Evolutionary conservation across 2,888 invertebrate genomes (phyloP).

Genomic region (Chesias legatella): DNA sequence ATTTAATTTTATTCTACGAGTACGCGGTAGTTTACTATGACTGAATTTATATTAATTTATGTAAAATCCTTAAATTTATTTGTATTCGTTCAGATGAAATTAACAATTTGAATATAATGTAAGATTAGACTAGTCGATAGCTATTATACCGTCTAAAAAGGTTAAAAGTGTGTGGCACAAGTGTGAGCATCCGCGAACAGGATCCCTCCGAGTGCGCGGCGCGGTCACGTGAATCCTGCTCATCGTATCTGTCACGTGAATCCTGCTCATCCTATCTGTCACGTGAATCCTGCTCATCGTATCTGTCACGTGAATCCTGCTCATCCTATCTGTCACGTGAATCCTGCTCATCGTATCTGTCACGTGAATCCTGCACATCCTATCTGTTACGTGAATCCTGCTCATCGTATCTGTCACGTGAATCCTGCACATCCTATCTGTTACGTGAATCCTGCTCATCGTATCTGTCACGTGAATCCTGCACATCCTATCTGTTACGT

Average conservation of each 20-base stretch:
- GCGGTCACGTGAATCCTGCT: constrained; percentile 68
- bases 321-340: constrained; percentile 51
- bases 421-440: constrained; percentile 65
- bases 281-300: constrained; percentile 65
- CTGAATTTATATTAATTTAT: constrained; percentile 33
- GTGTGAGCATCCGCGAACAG: constrained; percentile 69
- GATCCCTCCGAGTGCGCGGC: constrained; percentile 46
- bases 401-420: constrained; percentile 53
- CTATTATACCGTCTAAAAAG: constrained; percentile 58
- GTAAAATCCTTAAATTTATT: constrained; percentile 32
- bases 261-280: constrained; percentile 64
- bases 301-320: constrained; percentile 61
- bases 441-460: constrained; percentile 68
- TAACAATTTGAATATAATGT: constrained; percentile 47
- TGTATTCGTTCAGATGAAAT: constrained; percentile 36
- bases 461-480: constrained; percentile 58
- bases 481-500: constrained; percentile 56
- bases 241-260: constrained; percentile 50
- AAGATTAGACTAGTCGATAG: constrained; percentile 55
- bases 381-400: constrained; percentile 67
- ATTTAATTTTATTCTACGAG: constrained; percentile 38
- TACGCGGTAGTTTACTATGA: constrained; percentile 52
- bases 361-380: too few species aligned
- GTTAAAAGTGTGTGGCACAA: constrained; percentile 71
- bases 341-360: constrained; percentile 65